Percentiles rank a stretch among this genome's conserved stretches.
phyloP scores from a whole-genome alignment of 2,797 vertebrate genomes.

The Pangasius mekongensis region DNA sequence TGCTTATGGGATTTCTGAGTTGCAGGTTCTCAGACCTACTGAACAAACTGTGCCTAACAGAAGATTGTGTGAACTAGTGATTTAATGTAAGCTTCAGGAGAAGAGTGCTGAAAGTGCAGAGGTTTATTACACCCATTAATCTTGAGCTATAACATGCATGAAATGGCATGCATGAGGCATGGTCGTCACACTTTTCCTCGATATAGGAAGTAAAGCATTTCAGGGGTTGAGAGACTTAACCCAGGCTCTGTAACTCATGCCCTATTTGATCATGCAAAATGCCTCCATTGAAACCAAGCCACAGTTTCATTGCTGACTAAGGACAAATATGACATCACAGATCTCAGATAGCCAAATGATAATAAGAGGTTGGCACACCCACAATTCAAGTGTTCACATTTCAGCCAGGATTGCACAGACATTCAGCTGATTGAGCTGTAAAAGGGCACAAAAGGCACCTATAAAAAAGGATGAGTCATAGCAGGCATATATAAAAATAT shows the following conservation, averaged over 20 bases:
- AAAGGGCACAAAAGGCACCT: constrained; percentile 57
- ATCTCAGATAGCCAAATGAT: constrained; percentile 49
- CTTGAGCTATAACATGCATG: constrained; percentile 28
- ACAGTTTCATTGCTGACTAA: constrained; percentile 12
- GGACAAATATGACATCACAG: constrained; percentile 26
- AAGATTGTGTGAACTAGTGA: constrained; percentile 3
- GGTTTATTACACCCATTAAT: constrained; percentile 35
- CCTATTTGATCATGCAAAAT: constrained; percentile 11
- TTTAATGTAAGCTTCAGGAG: constrained; percentile 17
- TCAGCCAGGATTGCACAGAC: constrained; percentile 43
- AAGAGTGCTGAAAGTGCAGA: constrained; percentile 30
- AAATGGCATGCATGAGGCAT: constrained; percentile 9
- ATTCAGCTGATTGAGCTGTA: constrained; percentile 57
- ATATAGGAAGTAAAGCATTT: neutral
- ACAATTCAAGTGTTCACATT: constrained; percentile 45
- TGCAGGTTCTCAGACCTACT: constrained; percentile 22
- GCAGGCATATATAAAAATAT: constrained; percentile 17
- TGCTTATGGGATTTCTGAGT: constrained; percentile 35
- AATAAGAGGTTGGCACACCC: constrained; percentile 57
- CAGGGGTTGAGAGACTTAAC: neutral
- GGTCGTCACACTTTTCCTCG: neutral
- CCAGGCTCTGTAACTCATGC: constrained; percentile 4
- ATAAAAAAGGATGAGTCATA: constrained; percentile 51
- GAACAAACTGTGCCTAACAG: constrained; percentile 1
- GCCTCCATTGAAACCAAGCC: constrained; percentile 22